phyloP scores from a whole-genome alignment of 2,888 invertebrate species.

The Chrysolina haemoptera region DNA sequence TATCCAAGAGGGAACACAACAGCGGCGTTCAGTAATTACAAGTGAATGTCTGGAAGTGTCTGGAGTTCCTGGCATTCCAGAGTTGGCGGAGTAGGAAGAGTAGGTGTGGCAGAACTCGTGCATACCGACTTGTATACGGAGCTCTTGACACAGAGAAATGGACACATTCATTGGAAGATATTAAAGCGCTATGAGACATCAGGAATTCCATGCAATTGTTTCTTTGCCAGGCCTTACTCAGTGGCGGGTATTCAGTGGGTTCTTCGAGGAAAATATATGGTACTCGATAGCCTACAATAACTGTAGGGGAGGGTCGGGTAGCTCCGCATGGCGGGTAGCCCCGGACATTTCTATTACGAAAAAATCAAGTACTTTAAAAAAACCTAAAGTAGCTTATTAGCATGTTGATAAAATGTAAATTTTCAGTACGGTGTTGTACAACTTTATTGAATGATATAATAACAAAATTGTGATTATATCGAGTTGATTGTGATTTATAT shows the following conservation, averaged over 20 bases:
- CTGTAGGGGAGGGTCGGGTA: no score
- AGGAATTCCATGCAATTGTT: constrained; percentile 63
- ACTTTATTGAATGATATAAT: no score
- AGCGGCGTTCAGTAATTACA: constrained; percentile 65
- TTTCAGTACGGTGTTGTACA: no score
- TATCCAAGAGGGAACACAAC: constrained; percentile 63
- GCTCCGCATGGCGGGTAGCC: no score
- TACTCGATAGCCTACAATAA: no score
- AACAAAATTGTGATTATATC: no score
- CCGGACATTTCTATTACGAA: no score
- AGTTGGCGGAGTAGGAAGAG: constrained; percentile 54
- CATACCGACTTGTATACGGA: constrained; percentile 58
- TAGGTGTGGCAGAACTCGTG: constrained; percentile 62
- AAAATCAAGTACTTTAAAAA: no score
- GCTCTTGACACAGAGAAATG: constrained; percentile 64
- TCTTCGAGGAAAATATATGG: neutral
- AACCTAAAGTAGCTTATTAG: no score
- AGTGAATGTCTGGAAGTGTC: constrained; percentile 67
- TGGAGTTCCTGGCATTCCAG: constrained; percentile 66
- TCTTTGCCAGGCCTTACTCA: constrained; percentile 52
- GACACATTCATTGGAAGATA: constrained; percentile 66
- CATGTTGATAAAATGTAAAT: no score
- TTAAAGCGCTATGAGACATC: constrained; percentile 64
- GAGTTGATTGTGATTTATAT: no score
- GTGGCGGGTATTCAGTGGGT: constrained; percentile 12